Base-by-base conservation (phyloP, 2,888 invertebrate genomes). In the Yponomeuta malinellus region DNA sequence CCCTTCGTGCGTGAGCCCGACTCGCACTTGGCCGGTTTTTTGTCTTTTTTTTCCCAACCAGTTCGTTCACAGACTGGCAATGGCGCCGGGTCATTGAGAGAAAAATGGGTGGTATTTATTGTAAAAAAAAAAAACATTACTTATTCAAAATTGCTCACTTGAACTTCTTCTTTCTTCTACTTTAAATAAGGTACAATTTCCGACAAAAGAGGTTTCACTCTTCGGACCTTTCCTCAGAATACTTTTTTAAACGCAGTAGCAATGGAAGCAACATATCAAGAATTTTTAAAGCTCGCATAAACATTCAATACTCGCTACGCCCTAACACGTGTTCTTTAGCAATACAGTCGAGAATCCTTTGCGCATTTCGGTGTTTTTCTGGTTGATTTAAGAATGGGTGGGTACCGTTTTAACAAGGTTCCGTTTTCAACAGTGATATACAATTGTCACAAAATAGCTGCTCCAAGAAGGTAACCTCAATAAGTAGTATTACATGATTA, bases 41-140 rank as follows among this genome's bases (percentile, higher is more conserved):
- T 23, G 23, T 23, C 23, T 23, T 2, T 29, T 29, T 64, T 64
- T 64, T 64, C 29, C n/a, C 29, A 10, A 72, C 73, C 72, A 76
- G 79, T 75, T 75, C 77, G 77, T 71, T 72, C 76, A 78, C 52
- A 59, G 52, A 15, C 52, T 15, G 52, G 52, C 52, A 82, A 85
- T 84, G 85, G 85, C 85, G 85, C 85, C 84, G 81, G 77, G 77
- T 83, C 85, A 86, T 84, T 85, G 79, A 84, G 79, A 76, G 80
- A 79, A 76, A 81, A 82, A 81, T 81, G 81, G 79, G 78, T 79
- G 81, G 80, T 73, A 78, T 76, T 73, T 72, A 10, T 31, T 63
- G 68, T 75, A 76, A 78, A 82, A 59, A 23, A 59, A 23, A 23
- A 59, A 80, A 79, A 80, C 81, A 81, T 73, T 74, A 71, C 78